phyloP scores from a whole-genome alignment of 1,140 invertebrate species.

The Chionoecetes opilio region DNA sequence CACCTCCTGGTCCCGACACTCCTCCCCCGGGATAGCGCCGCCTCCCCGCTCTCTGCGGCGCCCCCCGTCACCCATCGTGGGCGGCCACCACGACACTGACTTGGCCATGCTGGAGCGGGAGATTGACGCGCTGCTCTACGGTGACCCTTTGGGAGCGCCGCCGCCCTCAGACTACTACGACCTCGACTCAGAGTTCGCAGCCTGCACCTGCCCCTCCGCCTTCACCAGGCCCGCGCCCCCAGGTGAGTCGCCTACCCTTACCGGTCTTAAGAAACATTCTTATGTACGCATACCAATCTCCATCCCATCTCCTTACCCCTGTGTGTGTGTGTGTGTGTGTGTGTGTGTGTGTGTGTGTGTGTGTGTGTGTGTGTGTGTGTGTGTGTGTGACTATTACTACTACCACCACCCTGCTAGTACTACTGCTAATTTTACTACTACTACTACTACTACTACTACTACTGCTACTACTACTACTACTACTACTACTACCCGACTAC shows the following conservation, averaged over 20 bases:
- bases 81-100: constrained; percentile 67
- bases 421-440: neutral
- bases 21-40: constrained; percentile 74
- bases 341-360: constrained; percentile 46
- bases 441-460: constrained; percentile 29
- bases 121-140: constrained; percentile 83
- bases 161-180: constrained; percentile 70
- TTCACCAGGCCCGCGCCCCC: constrained; percentile 72
- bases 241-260: constrained; percentile 14
- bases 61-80: constrained; percentile 75
- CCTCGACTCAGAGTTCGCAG: constrained; percentile 72
- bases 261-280: neutral
- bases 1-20: constrained; percentile 77
- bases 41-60: constrained; percentile 65
- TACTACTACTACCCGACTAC: neutral
- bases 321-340: constrained; percentile 53
- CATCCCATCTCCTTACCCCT: neutral
- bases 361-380: constrained; percentile 10
- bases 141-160: constrained; percentile 72
- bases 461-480: constrained; percentile 15
- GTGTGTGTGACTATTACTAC: neutral
- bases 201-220: constrained; percentile 74
- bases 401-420: neutral
- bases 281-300: constrained; percentile 5
- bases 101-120: constrained; percentile 83